phyloP scores from a whole-genome alignment of 2,888 invertebrate genomes.

The Lymantria monacha region DNA sequence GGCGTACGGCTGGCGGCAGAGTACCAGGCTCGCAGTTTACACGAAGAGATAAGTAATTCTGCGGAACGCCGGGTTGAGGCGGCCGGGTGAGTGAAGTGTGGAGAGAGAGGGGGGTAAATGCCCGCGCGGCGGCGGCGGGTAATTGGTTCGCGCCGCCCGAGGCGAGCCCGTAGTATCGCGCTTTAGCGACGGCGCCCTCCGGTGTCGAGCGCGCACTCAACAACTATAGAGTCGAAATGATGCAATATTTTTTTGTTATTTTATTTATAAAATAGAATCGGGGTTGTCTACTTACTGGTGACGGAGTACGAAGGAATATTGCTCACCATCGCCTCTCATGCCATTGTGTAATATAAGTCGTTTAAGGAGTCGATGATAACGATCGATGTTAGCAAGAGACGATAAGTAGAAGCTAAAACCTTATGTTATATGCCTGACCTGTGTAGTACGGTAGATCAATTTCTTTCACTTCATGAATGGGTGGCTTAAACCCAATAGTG shows the following conservation, averaged over 20 bases:
- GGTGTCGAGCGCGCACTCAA: conserved; percentile 67
- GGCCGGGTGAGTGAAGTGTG: conserved; percentile 36
- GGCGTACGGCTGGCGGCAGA: conserved; percentile 73
- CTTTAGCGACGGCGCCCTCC: conserved; percentile 82
- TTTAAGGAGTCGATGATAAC: no score
- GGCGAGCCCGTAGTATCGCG: conserved; percentile 81
- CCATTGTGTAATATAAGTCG: no score
- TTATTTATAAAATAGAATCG: conserved; percentile 4
- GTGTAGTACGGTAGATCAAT: no score
- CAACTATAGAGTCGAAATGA: conserved; percentile 48
- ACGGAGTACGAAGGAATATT: no score
- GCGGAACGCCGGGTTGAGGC: conserved; percentile 45
- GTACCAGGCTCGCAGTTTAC: conserved; percentile 63
- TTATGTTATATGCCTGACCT: no score
- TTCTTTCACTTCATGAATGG: no score
- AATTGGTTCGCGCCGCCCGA: conserved; percentile 82
- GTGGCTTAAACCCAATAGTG: no score
- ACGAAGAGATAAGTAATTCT: conserved; percentile 70
- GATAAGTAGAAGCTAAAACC: no score
- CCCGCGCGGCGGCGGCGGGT: conserved; percentile 76
- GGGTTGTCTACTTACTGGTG: background rate
- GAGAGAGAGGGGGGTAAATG: conserved; percentile 65
- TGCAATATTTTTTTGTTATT: conserved; percentile 28
- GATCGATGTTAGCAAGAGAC: no score
- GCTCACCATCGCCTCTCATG: no score